These are phyloP conservation scores for Chiloscyllium plagiosum DNA, from an alignment of 2,113 vertebrate species.

Conservation along the genomic window DNA sequence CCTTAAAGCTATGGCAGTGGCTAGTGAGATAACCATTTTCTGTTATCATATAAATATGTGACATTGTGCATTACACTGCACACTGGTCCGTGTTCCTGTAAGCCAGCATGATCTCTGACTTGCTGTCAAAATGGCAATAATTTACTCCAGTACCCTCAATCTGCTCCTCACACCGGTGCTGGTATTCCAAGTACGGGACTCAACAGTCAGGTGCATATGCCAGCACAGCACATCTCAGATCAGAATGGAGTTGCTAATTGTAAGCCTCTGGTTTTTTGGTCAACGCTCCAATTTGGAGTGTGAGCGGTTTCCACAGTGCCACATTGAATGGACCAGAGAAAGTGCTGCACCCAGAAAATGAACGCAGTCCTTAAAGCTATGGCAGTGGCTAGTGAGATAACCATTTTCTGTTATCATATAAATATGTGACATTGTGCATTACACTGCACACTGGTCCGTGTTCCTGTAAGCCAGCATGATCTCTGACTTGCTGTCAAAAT, in stretches of 20 bases:
- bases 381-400: not conserved
- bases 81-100: not conserved
- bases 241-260: not conserved
- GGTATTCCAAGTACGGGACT: not conserved
- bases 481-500: not conserved
- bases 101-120: not conserved
- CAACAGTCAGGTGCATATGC: not conserved
- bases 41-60: not conserved
- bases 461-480: not conserved
- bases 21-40: not conserved
- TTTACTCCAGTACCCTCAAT: not conserved
- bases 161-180: not conserved
- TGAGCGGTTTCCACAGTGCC: not conserved
- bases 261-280: not conserved
- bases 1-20: not conserved
- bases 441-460: not conserved
- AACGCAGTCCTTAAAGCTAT: not conserved
- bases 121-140: not conserved
- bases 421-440: not conserved
- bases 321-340: not conserved
- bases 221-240: not conserved
- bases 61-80: not conserved
- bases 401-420: not conserved
- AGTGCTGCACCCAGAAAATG: not conserved
- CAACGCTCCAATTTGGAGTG: not conserved